A percentile compares a stretch with the other conserved stretches of the same genome.
Evolutionary conservation across 2,888 invertebrate genomes (phyloP).

Genomic region (Selenia dentaria): DNA sequence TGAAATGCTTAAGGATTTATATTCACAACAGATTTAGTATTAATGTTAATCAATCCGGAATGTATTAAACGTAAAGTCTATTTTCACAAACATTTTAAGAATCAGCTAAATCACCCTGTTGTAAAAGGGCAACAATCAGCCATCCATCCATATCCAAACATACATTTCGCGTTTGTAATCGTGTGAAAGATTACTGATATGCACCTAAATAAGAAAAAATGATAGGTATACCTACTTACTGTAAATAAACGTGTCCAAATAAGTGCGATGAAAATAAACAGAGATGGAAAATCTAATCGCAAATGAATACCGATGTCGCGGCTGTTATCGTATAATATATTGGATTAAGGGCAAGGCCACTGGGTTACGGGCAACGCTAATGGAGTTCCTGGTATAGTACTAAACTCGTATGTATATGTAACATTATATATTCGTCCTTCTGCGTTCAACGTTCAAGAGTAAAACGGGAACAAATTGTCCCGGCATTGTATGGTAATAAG

Average conservation of each 20-base stretch:
- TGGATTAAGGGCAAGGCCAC: constrained; percentile 64
- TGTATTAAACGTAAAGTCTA: no score
- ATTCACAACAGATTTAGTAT: background rate
- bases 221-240: no score
- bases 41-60: background rate
- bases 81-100: no score
- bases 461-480: constrained; percentile 27
- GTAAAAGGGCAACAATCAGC: no score
- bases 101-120: no score
- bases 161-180: no score
- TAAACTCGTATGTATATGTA: background rate
- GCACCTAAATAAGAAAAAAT: no score
- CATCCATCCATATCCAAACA: no score
- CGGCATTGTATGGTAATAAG: constrained; percentile 42
- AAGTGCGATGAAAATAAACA: background rate
- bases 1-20: constrained; percentile 12
- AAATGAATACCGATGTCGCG: constrained; percentile 23
- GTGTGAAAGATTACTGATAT: no score
- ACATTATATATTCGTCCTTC: background rate
- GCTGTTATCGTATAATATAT: constrained; percentile 45
- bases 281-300: constrained; percentile 7
- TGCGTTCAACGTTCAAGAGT: constrained; percentile 13
- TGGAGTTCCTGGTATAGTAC: constrained; percentile 14
- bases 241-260: no score
- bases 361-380: constrained; percentile 49